phyloP scores from a whole-genome alignment of 2,113 vertebrate species.

The cat (Felis catus) region F.catus_Fca126_mat1.0 CM031418.1:95893001-95893500 shows the following conservation, averaged over 20 bases:
- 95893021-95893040: not conserved
- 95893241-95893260: not conserved
- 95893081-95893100: too few species aligned
- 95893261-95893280: not conserved
- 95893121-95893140: not conserved
- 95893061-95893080: too few species aligned
- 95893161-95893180: not conserved
- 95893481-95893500: not conserved
- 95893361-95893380: not conserved
- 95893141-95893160: not conserved
- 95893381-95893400: not conserved
- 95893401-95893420: not conserved
- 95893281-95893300: not conserved
- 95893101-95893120: not conserved
- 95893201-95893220: conserved; percentile 18
- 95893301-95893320: not conserved
- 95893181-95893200: not conserved
- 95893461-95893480: not conserved
- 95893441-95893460: not conserved
- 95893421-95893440: too few species aligned
- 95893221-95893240: not conserved
- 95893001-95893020: conserved; percentile 39
- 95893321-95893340: not conserved
- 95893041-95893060: conserved; percentile 11
- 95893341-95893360: not conserved